Conservation (phyloP, 2,888 invertebrate species). For the Lasioglossum calceatum region DNA sequence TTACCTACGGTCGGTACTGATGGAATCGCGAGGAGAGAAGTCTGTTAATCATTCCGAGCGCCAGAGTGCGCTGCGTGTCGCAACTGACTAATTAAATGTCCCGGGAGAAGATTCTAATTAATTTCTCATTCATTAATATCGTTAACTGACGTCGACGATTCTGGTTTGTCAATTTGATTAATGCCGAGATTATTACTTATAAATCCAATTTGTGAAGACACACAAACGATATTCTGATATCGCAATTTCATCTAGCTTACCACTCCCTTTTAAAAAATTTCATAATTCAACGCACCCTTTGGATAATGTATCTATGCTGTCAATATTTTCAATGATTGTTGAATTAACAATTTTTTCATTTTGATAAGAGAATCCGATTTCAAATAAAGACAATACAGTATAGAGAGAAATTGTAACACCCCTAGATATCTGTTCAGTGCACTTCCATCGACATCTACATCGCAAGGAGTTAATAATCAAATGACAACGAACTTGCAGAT, state of each 20-base stretch:
- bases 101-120: not conserved
- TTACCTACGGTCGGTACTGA: slow-evolving; percentile 31
- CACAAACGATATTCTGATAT: not conserved
- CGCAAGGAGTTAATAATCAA: too few relatives aligned
- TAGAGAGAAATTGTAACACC: too few relatives aligned
- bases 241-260: not conserved
- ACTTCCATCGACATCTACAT: too few relatives aligned
- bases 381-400: too few relatives aligned
- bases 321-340: too few relatives aligned
- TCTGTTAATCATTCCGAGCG: not conserved
- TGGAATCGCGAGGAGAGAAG: not conserved
- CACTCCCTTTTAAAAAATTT: not conserved
- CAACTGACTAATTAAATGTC: not conserved
- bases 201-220: not conserved
- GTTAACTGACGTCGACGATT: not conserved
- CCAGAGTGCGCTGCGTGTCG: slow-evolving; percentile 43
- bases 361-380: too few relatives aligned
- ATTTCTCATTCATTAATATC: not conserved
- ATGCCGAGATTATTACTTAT: not conserved
- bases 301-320: not conserved
- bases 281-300: not conserved
- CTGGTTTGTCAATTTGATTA: not conserved
- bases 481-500: too few relatives aligned
- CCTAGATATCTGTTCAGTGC: too few relatives aligned
- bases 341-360: too few relatives aligned